Conservation (phyloP, 2,888 invertebrate genomes). For the Siphlonurus alternatus region DNA sequence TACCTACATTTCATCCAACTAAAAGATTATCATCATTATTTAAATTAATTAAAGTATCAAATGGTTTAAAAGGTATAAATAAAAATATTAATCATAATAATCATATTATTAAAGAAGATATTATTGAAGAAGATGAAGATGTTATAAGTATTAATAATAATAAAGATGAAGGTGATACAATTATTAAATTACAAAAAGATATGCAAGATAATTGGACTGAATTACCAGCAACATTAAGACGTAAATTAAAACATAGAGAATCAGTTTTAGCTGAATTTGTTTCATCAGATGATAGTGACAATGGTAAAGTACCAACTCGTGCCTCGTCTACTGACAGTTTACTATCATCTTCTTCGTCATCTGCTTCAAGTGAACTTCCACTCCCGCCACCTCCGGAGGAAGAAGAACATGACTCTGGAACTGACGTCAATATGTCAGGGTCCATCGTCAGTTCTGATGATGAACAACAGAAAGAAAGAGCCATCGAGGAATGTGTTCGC, state of each 20-base stretch:
- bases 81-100: no score
- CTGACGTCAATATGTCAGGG: slow-evolving; percentile 12
- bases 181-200: slow-evolving; percentile 7
- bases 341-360: slow-evolving; percentile 17
- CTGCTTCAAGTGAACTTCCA: neutral
- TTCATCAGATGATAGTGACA: neutral
- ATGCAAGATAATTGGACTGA: slow-evolving; percentile 24
- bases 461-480: neutral
- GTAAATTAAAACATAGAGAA: slow-evolving; percentile 15
- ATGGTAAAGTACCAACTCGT: neutral
- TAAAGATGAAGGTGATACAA: slow-evolving; percentile 1
- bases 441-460: slow-evolving; percentile 9
- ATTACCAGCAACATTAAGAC: slow-evolving; percentile 25
- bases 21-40: neutral
- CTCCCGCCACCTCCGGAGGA: slow-evolving; percentile 10
- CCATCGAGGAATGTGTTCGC: slow-evolving; percentile 15
- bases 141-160: slow-evolving; percentile 1
- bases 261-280: slow-evolving; percentile 14
- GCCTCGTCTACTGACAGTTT: slow-evolving; percentile 22
- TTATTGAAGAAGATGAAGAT: neutral
- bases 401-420: slow-evolving; percentile 12
- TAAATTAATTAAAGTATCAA: neutral
- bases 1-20: neutral
- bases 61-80: neutral
- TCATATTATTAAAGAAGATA: no score